These are phyloP conservation scores for Scaptomyza caliginosa DNA, from an alignment of 2,888 invertebrate species.

Conservation along the genomic window DNA sequence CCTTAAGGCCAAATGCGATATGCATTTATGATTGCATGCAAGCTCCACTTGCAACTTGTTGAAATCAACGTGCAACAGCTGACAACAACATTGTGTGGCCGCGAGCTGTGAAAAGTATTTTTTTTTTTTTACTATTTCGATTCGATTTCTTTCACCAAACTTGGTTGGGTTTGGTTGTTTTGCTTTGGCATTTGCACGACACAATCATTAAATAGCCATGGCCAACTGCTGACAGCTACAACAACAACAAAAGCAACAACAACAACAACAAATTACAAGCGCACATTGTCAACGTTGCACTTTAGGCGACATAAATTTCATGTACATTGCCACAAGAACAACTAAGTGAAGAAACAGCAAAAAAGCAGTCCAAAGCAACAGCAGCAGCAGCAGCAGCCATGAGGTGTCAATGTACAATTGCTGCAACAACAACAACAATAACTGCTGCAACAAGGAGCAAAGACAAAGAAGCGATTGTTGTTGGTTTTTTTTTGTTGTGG, in stretches of 20 bases:
- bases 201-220: slow-evolving; percentile 77
- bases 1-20: slow-evolving; percentile 36
- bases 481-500: slow-evolving; percentile 47
- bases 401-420: slow-evolving; percentile 80
- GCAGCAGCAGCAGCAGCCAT: slow-evolving; percentile 51
- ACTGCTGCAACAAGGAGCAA: slow-evolving; percentile 38
- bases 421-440: slow-evolving; percentile 53
- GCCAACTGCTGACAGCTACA: slow-evolving; percentile 73
- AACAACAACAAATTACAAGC: slow-evolving; percentile 77
- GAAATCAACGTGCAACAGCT: slow-evolving; percentile 51
- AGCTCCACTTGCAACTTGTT: slow-evolving; percentile 22
- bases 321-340: slow-evolving; percentile 56
- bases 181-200: slow-evolving; percentile 74
- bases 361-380: slow-evolving; percentile 23
- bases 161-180: slow-evolving; percentile 21
- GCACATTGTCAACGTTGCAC: slow-evolving; percentile 79
- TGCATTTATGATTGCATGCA: slow-evolving; percentile 76
- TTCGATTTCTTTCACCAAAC: slow-evolving; percentile 45
- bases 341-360: slow-evolving; percentile 17
- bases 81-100: slow-evolving; percentile 11
- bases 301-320: slow-evolving; percentile 78
- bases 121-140: slow-evolving; percentile 6
- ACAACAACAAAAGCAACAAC: slow-evolving; percentile 39
- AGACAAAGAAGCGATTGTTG: slow-evolving; percentile 72
- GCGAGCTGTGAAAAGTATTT: slow-evolving; percentile 47